Percentiles rank a stretch among this genome's conserved stretches.
phyloP scores from a whole-genome alignment of 2,888 invertebrate genomes.

The Torymus texanus region DNA sequence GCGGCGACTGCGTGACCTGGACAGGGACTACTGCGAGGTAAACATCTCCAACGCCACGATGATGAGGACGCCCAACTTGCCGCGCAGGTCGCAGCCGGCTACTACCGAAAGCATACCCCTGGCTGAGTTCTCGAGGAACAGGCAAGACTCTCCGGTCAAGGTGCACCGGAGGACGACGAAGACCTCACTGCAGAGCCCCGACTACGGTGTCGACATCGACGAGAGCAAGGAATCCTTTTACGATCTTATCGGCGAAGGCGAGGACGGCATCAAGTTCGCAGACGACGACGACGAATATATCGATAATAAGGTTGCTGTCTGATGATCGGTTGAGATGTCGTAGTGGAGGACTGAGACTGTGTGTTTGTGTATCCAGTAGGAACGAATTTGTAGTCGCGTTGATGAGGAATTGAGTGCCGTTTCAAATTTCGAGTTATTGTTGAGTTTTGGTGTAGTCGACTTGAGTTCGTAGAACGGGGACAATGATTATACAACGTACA shows the following conservation, averaged over 20 bases:
- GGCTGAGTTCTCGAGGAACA: slow-evolving; percentile 65
- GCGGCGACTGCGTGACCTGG: slow-evolving; percentile 33
- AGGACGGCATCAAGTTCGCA: slow-evolving; percentile 69
- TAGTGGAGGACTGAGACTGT: too few relatives aligned
- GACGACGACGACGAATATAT: slow-evolving; percentile 71
- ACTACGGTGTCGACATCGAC: slow-evolving; percentile 64
- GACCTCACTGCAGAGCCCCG: slow-evolving; percentile 65
- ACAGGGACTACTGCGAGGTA: slow-evolving; percentile 49
- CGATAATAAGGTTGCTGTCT: slow-evolving; percentile 67
- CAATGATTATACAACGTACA: too few relatives aligned
- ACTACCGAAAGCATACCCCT: slow-evolving; percentile 66
- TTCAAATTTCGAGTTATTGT: too few relatives aligned
- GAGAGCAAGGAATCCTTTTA: slow-evolving; percentile 67
- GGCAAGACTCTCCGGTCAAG: slow-evolving; percentile 64
- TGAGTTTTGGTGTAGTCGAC: too few relatives aligned
- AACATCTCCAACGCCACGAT: slow-evolving; percentile 48
- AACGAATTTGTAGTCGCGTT: neutral
- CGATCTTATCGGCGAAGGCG: slow-evolving; percentile 67
- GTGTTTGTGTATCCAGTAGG: slow-evolving; percentile 18
- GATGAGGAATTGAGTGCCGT: too few relatives aligned
- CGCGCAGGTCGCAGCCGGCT: slow-evolving; percentile 51
- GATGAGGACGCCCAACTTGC: slow-evolving; percentile 57
- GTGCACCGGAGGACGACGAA: slow-evolving; percentile 61
- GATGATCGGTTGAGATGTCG: slow-evolving; percentile 41
- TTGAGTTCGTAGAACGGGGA: too few relatives aligned